Conservation (phyloP, 1,140 invertebrate species). For the Apis florea region DNA sequence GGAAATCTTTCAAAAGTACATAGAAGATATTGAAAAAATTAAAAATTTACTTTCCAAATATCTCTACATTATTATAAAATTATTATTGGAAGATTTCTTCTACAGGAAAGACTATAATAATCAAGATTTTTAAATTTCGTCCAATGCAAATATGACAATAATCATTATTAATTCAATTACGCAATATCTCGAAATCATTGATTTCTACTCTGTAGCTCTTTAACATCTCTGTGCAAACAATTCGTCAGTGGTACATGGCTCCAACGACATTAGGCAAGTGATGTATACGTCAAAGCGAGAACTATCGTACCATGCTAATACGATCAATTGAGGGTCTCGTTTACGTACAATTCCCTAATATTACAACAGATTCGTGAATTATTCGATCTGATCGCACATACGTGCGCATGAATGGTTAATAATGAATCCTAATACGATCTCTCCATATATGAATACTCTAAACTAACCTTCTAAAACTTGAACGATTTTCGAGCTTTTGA, state of each 20-base stretch:
- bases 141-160: not conserved
- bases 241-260: not conserved
- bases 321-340: not conserved
- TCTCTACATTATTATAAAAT: no score
- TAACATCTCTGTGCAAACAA: not conserved
- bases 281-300: not conserved
- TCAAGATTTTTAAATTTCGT: no score
- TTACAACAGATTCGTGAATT: conserved; percentile 1
- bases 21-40: no score
- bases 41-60: no score
- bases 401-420: no score
- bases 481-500: conserved; percentile 8
- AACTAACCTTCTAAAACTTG: not conserved
- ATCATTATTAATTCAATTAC: not conserved
- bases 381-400: not conserved
- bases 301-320: not conserved
- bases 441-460: not conserved
- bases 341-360: not conserved
- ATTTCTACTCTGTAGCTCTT: not conserved
- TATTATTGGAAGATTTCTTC: no score
- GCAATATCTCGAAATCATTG: not conserved
- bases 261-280: not conserved
- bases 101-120: no score
- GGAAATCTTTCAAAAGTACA: no score
- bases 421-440: not conserved